Percentiles rank a stretch among this genome's conserved stretches.
Conservation (phyloP, 2,797 vertebrate species). For the Momotus momota region DNA sequence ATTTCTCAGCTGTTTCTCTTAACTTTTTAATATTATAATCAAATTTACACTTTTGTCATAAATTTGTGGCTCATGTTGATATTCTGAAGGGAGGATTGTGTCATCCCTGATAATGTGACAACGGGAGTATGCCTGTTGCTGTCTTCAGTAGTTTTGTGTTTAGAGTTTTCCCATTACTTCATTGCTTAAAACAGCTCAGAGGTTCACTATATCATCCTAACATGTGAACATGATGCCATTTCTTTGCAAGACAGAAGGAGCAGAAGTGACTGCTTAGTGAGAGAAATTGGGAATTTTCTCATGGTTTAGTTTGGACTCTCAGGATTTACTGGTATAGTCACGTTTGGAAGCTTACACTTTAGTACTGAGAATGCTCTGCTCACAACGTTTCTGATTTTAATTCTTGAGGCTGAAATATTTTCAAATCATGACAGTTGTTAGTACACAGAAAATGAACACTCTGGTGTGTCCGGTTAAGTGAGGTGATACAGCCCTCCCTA, state of each 20-base stretch:
- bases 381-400: background rate
- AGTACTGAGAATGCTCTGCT: background rate
- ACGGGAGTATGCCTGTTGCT: background rate
- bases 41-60: background rate
- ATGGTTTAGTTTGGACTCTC: background rate
- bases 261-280: background rate
- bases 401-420: background rate
- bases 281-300: background rate
- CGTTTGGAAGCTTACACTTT: background rate
- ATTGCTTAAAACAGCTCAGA: background rate
- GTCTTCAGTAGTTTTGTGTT: background rate
- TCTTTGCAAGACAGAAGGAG: background rate
- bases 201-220: background rate
- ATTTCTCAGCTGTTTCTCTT: background rate
- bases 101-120: background rate
- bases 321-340: background rate
- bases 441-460: background rate
- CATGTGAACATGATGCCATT: accelerated
- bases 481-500: background rate
- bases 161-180: background rate
- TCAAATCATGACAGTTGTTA: background rate
- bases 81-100: background rate
- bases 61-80: background rate
- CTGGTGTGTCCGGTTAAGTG: background rate
- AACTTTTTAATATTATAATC: background rate